phyloP scores from a whole-genome alignment of 2,888 invertebrate species.

The Drosophila differens region DNA sequence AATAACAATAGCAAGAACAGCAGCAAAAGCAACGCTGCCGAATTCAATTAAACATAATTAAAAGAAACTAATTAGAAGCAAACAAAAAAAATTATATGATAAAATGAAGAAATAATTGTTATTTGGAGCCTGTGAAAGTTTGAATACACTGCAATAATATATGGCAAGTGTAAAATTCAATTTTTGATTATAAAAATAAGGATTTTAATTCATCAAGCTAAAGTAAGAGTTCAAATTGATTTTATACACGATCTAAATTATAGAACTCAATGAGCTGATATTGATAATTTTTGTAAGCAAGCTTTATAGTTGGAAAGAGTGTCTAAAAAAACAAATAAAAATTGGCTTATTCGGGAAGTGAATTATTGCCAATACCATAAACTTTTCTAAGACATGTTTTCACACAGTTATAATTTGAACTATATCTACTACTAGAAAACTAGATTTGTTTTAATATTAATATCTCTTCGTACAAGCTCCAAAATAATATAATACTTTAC shows the following conservation, averaged over 20 bases:
- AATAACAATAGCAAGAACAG: conserved; percentile 3
- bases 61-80: conserved; percentile 48
- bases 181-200: background rate
- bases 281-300: background rate
- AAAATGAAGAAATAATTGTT: background rate
- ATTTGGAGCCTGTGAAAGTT: background rate
- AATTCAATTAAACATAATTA: conserved; percentile 55
- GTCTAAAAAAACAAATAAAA: background rate
- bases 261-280: background rate
- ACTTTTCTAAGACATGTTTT: background rate
- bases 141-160: background rate
- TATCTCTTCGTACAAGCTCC: background rate
- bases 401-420: background rate
- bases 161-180: background rate
- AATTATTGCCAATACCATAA: background rate
- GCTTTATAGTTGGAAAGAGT: background rate
- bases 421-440: background rate
- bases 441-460: background rate
- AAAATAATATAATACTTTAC: background rate
- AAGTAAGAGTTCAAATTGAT: background rate
- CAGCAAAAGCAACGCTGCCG: conserved; percentile 17
- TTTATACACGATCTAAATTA: background rate
- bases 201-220: background rate
- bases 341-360: background rate
- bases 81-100: conserved; percentile 20